A percentile compares a stretch with the other conserved stretches of the same genome.
Evolutionary conservation across 2,888 invertebrate species (phyloP).

Genomic region (Melieria crassipennis): DNA sequence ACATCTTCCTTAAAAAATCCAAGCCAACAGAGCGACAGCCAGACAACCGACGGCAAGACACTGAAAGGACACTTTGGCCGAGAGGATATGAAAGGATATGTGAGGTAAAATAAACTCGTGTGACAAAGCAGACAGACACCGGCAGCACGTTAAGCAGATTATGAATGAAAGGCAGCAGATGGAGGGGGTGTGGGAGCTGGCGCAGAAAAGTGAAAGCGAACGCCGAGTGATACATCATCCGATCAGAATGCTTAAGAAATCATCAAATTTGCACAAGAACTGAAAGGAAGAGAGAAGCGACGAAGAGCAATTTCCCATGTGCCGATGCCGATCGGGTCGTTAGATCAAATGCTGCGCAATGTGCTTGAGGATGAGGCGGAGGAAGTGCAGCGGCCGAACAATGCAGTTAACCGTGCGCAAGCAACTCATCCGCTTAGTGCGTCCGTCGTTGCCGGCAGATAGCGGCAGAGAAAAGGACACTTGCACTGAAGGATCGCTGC

Average conservation of each 20-base stretch:
- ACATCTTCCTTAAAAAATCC: too few species aligned
- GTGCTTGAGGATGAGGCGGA: neutral
- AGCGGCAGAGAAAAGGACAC: slow-evolving; percentile 60
- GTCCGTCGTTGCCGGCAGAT: slow-evolving; percentile 11
- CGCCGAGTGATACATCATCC: slow-evolving; percentile 39
- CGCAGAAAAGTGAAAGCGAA: slow-evolving; percentile 15
- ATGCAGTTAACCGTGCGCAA: slow-evolving; percentile 59
- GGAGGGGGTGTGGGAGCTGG: neutral
- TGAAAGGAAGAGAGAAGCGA: neutral
- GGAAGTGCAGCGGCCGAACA: slow-evolving; percentile 16
- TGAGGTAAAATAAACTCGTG: neutral
- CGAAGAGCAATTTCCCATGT: neutral
- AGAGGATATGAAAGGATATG: too few species aligned
- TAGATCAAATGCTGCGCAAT: slow-evolving; percentile 1
- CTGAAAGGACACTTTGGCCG: too few species aligned
- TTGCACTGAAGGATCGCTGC: slow-evolving; percentile 17
- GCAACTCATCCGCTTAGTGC: slow-evolving; percentile 54
- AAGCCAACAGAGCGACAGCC: too few species aligned
- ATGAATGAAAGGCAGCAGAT: slow-evolving; percentile 15
- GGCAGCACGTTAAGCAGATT: slow-evolving; percentile 29
- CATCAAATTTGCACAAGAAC: slow-evolving; percentile 17
- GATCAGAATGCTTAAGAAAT: slow-evolving; percentile 41
- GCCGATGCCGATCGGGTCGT: neutral
- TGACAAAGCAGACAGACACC: slow-evolving; percentile 22
- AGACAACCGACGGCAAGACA: too few species aligned